Evolutionary conservation across 2,797 vertebrate species (phyloP).

Genomic region (Danionella dracula): DNA sequence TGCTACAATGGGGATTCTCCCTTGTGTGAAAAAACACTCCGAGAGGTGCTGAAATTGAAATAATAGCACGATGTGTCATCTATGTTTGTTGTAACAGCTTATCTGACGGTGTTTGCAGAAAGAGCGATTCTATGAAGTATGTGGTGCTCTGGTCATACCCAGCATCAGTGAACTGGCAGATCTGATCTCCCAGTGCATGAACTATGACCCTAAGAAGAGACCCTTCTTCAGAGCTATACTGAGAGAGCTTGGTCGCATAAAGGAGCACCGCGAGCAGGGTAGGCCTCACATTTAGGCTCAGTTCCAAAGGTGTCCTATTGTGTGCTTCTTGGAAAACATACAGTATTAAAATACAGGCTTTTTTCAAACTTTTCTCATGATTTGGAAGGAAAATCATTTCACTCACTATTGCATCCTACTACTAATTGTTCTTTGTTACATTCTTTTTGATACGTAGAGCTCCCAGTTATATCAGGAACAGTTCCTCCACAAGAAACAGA

Average conservation of each 20-base stretch:
- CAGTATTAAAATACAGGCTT: too few species aligned
- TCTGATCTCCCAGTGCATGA: conserved; percentile 84
- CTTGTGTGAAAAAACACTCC: conserved; percentile 75
- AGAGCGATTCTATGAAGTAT: conserved; percentile 78
- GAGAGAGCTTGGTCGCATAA: conserved; percentile 80
- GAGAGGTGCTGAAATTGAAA: conserved; percentile 62
- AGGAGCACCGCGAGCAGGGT: conserved; percentile 73
- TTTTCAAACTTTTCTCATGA: too few species aligned
- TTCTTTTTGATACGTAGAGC: conserved; percentile 52
- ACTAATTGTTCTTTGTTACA: too few species aligned
- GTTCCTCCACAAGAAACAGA: conserved; percentile 72
- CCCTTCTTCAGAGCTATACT: conserved; percentile 83
- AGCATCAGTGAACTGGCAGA: conserved; percentile 80
- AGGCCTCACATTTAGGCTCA: background rate
- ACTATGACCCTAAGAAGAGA: conserved; percentile 78
- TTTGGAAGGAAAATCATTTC: too few species aligned
- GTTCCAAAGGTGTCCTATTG: too few species aligned
- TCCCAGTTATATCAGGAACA: conserved; percentile 62
- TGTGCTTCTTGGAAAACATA: too few species aligned
- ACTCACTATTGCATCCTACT: too few species aligned
- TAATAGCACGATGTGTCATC: too few species aligned
- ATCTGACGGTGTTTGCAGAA: conserved; percentile 60
- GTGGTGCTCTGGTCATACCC: conserved; percentile 66
- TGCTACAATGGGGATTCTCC: conserved; percentile 82
- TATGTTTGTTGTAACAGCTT: too few species aligned